Percentiles rank a stretch among this genome's conserved stretches.
Evolutionary conservation across 1,140 invertebrate genomes (phyloP).

Genomic region (Drosophila navojoa): DNA sequence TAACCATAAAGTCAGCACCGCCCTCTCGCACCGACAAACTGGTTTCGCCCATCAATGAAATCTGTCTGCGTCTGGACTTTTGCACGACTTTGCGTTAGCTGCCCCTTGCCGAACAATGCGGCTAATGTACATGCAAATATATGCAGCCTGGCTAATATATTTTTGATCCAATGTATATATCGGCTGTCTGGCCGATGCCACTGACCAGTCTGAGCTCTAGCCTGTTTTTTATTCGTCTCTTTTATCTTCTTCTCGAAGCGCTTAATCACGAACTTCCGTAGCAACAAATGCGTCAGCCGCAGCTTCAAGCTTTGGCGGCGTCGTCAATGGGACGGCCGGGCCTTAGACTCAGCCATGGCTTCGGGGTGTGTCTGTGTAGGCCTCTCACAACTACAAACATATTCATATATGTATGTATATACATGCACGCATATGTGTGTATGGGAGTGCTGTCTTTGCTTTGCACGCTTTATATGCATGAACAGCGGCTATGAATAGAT

Average conservation of each 20-base stretch:
- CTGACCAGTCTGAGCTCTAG: constrained; percentile 41
- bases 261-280: constrained; percentile 79
- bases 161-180: constrained; percentile 13
- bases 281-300: constrained; percentile 76
- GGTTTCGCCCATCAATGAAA: constrained; percentile 62
- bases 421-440: constrained; percentile 35
- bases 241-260: constrained; percentile 17
- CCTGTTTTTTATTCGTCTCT: constrained; percentile 47
- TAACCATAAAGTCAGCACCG: background rate
- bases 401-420: background rate
- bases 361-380: constrained; percentile 67
- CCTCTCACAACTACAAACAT: constrained; percentile 6
- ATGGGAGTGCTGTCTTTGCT: constrained; percentile 40
- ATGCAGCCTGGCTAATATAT: constrained; percentile 30
- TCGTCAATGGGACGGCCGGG: constrained; percentile 12
- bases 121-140: constrained; percentile 56
- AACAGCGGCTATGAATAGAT: constrained; percentile 75
- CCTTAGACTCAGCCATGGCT: constrained; percentile 59
- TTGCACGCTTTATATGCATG: constrained; percentile 73
- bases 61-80: constrained; percentile 42
- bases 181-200: constrained; percentile 45
- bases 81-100: constrained; percentile 24
- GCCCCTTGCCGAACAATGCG: constrained; percentile 27
- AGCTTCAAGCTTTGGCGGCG: constrained; percentile 17
- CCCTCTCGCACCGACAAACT: background rate